Evolutionary conservation across 2,888 invertebrate species (phyloP), one percentile per base, ranked within the genome.

Genomic region (Dastarcus helophoroides): DNA sequence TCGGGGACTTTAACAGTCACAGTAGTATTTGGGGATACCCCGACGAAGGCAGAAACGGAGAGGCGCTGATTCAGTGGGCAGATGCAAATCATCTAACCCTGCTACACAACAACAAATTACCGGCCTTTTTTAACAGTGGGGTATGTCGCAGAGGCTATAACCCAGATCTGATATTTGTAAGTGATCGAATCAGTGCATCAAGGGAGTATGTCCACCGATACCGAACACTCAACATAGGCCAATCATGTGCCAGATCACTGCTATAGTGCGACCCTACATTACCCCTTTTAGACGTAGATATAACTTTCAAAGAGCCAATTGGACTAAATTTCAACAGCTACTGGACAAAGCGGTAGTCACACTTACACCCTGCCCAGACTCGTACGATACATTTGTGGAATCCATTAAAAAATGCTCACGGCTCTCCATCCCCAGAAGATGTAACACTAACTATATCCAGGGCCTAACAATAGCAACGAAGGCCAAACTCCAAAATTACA

Each of bases 1-100:
- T 25, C 12, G 31, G 26, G 13, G 31, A 26, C 16, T 31, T 31
- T 21, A 31, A 31, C 31, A 14, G 24, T 9, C 31, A 31, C 16
- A 24, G 24, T 17, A 14, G n/a, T n/a, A 15, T 22, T 14, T 31
- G 31, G 31, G 31, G 31, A 14, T 31, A 31, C 24, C 24, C 4
- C 12, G 16, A 16, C 14, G 15, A 14, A 10, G 31, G 24, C 10
- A 15, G 15, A 14, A 24, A 31, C 11, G 31, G 31, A 12, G 24
- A 31, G 10, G 22, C 14, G 6, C 9, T 31, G 10, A 15, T 14
- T n/a, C 24, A 25, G n/a, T 31, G 31, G 31, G 24, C 24, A 8
- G 24, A 24, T 8, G 7, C 9, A 9, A 9, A 24, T 8, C 6
- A 9, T 9, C 9, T 24, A 9, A 6, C 6, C 6, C 24, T 24